Evolutionary conservation across 2,888 invertebrate genomes (phyloP), one percentile per base, ranked within the genome.

Genomic region (Nesidiocoris tenuis): DNA sequence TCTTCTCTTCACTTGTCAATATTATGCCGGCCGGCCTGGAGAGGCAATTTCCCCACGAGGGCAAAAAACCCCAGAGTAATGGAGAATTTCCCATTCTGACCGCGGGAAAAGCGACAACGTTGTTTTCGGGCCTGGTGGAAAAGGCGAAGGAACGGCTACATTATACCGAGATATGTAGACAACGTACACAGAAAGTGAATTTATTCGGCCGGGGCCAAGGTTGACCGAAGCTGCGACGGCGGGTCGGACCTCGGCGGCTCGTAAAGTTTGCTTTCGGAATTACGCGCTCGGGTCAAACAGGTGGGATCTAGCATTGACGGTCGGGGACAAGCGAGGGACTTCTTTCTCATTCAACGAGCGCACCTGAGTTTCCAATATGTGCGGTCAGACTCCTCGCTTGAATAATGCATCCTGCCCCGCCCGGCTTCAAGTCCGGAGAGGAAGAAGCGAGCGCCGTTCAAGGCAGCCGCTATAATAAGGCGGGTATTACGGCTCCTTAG

Each of bases 351-450:
- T 70, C 70, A 70, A 59, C 57, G 57, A 70, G 70, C 70, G 59
- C 59, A 70, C 70, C 59, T 70, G 70, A 70, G 70, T 70, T 70
- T 70, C 70, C 70, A 70, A 70, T 70, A 70, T 70, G 55, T 67
- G 70, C 59, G 70, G 70, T 59, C 61, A 57, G 70, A 24, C 59
- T n/a, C 22, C 57, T 59, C 25, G n/a, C 70, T 57, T 70, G 70
- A 70, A 70, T 70, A 70, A 70, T 70, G 70, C 70, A 70, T 70
- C 59, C 18, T 22, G 55, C 18, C 21, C 16, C 7, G 63, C 19
- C 3, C 22, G 59, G 70, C 57, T 57, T 25, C 59, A 25, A 56
- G 57, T 57, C 70, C 59, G 57, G 23, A 57, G 22, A 59, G 57
- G 25, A 59, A 56, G 25, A 23, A 22, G 23, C 70, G 18, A 22